Evolutionary conservation across 2,113 vertebrate species (phyloP), one percentile per base, ranked within the genome.

Genomic region (Ageneiosus marmoratus): DNA sequence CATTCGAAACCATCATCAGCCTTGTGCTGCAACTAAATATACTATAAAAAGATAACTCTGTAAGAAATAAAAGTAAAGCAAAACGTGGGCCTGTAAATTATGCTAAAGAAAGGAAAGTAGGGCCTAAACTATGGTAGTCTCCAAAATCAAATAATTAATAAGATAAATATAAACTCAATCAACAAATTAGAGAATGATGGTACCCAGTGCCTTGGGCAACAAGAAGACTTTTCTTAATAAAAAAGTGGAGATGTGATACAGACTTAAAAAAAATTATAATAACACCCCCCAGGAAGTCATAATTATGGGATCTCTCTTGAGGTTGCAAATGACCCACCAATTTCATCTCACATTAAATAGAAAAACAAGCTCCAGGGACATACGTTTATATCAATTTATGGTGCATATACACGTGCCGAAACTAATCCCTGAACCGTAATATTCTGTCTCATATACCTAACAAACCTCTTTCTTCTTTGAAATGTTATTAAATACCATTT

Each of bases 51-150:
- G n/a, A n/a, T n/a, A n/a, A n/a, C 7, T 70, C 32, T 34, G 63
- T 60, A 37, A 63, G 77, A 32, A 62, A 79, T n/a, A 73, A 55
- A 44, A 70, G 10, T 44, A n/a, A 41, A 41, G 22, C 20, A n/a
- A 72, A 37, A 77, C 73, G 73, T 82, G 75, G 84, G 74, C 34
- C 27, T 82, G 88, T 87, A 78, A 48, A 88, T 90, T 56, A 50
- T 85, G 34, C 79, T 87, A 87, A 55, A 80, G 81, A 85, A 84
- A 34, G 32, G 84, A 76, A 94, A 94, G 88, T 94, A 92, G 92
- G 91, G 53, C 93, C 91, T 58, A 89, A 92, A 93, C 86, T 92
- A 89, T 90, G 90, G 24, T 44, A 50, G 20, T 58, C 65, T 67
- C 24, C 20, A 70, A 79, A 79, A 55, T 77, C 46, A 56, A 62